Base-by-base conservation (phyloP, 2,888 invertebrate genomes). In the Cataglyphis livida region DNA sequence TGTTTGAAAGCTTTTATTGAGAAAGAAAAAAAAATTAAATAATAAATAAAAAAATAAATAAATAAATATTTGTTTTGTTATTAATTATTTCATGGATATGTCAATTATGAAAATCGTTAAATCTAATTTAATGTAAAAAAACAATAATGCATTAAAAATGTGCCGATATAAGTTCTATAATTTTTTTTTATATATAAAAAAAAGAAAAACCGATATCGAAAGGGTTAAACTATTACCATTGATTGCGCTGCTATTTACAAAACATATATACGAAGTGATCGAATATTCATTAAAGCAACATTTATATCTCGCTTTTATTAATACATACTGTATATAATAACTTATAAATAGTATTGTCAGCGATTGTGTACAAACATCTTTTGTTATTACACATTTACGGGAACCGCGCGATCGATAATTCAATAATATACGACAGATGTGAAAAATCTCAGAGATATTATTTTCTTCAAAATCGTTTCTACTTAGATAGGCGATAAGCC, bases 201-300 rank as follows among this genome's bases (percentile, higher is more conserved):
- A 32, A 21, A 21, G 54, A 41, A 59, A 44, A 44, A 44, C 0
- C n/a, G 28, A 59, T 73, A 73, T 73, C n/a, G 41, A 38, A 41
- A 73, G 41, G 28, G 73, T 73, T 61, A 73, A 73, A 28, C 10
- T 64, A 48, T 35, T 64, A 48, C 21, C 18, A 64, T 64, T 51
- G 57, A 75, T n/a, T n/a, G 61, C 71, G 78, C 21, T 73, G 61
- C 41, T 71, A 71, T 84, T 85, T 75, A 84, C 78, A 70, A 70
- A 70, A 70, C 54, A 70, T 54, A 70, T 54, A 57, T 44, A 51
- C 61, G 44, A 76, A 68, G 18, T n/a, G 62, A 73, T 73, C 28
- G 4, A 44, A 44, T 41, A 59, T 41, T 57, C n/a, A 35, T 71
- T 54, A 71, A 25, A 35, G 18, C 25, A 10, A 57, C 9, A 15